phyloP scores from a whole-genome alignment of 1,140 invertebrate species.

The Lucilia cuprina region DNA sequence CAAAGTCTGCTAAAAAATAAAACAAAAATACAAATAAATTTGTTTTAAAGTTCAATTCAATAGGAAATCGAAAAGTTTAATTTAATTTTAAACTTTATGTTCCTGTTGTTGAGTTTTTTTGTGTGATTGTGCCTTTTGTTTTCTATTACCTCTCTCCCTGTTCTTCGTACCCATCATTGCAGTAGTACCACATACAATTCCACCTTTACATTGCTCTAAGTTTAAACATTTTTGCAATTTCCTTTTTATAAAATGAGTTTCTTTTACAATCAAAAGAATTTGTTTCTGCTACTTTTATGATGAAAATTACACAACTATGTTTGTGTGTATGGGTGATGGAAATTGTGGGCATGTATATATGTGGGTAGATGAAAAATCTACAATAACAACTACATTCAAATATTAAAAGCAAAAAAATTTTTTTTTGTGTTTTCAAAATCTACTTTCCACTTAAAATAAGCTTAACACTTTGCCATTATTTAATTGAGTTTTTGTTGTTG shows the following conservation, averaged over 20 bases:
- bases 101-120: conserved; percentile 12
- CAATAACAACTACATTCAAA: neutral
- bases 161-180: too few species aligned
- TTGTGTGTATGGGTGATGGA: neutral
- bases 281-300: neutral
- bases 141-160: neutral
- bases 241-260: conserved; percentile 1
- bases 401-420: neutral
- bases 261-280: neutral
- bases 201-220: too few species aligned
- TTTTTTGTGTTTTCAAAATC: neutral
- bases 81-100: conserved; percentile 16
- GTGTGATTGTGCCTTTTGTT: neutral
- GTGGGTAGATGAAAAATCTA: neutral
- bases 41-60: conserved; percentile 6
- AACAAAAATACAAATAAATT: neutral
- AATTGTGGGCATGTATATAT: neutral
- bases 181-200: too few species aligned
- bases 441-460: conserved; percentile 15
- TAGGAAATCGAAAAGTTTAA: conserved; percentile 17
- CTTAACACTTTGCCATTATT: conserved; percentile 17
- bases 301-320: neutral
- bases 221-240: conserved; percentile 7
- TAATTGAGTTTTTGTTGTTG: conserved; percentile 1
- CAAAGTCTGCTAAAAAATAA: neutral